Evolutionary conservation across 2,113 vertebrate species (phyloP), one percentile per base, ranked within the genome.

Genomic region (Pangasianodon hypophthalmus): DNA sequence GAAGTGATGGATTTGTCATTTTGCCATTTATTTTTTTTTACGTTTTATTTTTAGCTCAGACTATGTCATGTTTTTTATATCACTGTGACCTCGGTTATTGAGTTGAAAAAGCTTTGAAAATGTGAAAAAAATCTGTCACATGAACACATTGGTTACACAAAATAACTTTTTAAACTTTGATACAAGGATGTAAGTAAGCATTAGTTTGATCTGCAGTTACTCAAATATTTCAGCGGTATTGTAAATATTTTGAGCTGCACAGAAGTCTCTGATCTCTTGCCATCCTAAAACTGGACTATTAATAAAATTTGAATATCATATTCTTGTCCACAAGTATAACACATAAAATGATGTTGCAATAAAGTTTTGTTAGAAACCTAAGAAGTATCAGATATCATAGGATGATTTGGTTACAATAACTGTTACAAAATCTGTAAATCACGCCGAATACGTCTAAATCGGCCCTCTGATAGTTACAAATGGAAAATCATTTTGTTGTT

Each of bases 1-100:
- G 86, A 95, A 94, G 92, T 92, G 91, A 91, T 88, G 9, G 84
- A 83, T 92, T 91, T 91, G 94, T 89, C 84, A 56, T 75, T 89
- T 95, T 95, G 92, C 62, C 75, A 54, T 48, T 85, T 62, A 10
- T 87, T 86, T 58, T 19, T 82, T 91, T 90, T 58, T 24, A 41
- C 29, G 1, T 44, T 79, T 67, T 86, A 85, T 88, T 91, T 92
- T 88, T 88, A 85, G 54, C 56, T 89, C 48, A 4, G 84, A 29
- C 67, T 56, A 14, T 26, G 14, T 32, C 37, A 29, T 82, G 46
- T 67, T 88, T 71, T 50, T 67, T 82, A 16, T 48, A 86, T 44
- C 56, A 44, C 37, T 62, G 8, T 58, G 32, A 83, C 60, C 32
- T 54, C 24, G 26, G 81, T 41, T 16, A 84, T 60, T 2, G 54